These are phyloP conservation scores for Xenopus petersii DNA, from an alignment of 2,797 vertebrate genomes.

Conservation along the genomic window DNA sequence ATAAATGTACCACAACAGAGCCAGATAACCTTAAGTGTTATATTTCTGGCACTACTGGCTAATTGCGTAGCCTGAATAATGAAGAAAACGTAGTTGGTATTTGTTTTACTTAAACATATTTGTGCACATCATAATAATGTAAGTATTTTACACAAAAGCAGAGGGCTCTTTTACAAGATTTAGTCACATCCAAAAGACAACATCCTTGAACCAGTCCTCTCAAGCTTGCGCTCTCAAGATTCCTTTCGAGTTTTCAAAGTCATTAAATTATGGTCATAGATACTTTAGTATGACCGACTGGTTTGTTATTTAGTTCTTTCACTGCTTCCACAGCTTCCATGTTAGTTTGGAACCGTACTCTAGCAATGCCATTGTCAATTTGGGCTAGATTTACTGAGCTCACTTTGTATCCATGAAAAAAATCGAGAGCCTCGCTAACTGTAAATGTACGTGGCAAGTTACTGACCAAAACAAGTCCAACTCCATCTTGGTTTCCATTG, in stretches of 20 bases:
- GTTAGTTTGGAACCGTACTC: conserved; percentile 84
- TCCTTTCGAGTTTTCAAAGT: conserved; percentile 16
- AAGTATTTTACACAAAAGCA: no score
- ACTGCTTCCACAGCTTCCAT: conserved; percentile 85
- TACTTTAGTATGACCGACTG: conserved; percentile 86
- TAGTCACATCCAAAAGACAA: no score
- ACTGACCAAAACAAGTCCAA: conserved; percentile 76
- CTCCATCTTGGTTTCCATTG: conserved; percentile 60
- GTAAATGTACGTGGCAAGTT: conserved; percentile 88
- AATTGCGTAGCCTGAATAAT: no score
- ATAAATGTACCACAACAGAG: no score
- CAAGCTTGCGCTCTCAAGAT: no score
- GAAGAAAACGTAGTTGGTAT: no score
- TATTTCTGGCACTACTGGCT: no score
- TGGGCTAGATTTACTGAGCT: conserved; percentile 85
- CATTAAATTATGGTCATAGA: conserved; percentile 67
- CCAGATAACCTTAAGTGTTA: no score
- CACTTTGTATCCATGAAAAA: conserved; percentile 90
- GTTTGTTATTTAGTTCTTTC: conserved; percentile 85
- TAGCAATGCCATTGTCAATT: conserved; percentile 81
- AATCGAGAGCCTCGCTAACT: conserved; percentile 90
- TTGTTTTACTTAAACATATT: no score
- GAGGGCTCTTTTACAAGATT: no score
- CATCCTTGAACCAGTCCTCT: no score
- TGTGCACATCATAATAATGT: no score